Conservation (phyloP, 1,140 invertebrate species). For the Yoshiicerus persimilis region DNA sequence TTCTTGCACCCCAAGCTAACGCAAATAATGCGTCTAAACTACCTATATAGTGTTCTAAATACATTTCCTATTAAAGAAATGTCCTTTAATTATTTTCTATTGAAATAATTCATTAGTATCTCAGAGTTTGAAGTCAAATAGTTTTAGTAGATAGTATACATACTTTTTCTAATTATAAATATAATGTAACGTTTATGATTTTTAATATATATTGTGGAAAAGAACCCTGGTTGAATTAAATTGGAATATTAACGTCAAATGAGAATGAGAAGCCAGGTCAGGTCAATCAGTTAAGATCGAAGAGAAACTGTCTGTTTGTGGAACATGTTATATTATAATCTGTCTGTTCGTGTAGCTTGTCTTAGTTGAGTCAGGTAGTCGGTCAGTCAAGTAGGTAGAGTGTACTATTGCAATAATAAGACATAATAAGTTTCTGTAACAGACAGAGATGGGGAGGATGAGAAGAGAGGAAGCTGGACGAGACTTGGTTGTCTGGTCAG, state of each 20-base stretch:
- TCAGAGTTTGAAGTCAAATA: too few relatives aligned
- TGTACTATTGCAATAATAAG: background rate
- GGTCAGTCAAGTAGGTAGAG: background rate
- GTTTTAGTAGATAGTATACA: too few relatives aligned
- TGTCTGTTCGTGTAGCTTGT: background rate
- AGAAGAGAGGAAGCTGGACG: background rate
- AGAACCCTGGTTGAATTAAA: background rate
- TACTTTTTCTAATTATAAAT: too few relatives aligned
- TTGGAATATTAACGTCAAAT: background rate
- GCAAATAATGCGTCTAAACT: too few relatives aligned
- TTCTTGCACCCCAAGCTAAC: too few relatives aligned
- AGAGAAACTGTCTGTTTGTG: background rate
- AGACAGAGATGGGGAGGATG: background rate
- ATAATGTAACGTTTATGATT: too few relatives aligned
- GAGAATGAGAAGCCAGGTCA: background rate
- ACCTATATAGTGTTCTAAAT: too few relatives aligned
- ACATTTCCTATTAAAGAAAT: too few relatives aligned
- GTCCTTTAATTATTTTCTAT: too few relatives aligned
- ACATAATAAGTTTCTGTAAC: background rate
- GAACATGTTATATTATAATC: background rate
- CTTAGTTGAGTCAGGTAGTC: background rate
- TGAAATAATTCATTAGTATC: too few relatives aligned
- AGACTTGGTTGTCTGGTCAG: background rate
- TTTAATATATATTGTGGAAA: too few relatives aligned
- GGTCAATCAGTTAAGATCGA: background rate